A percentile compares a stretch with the other conserved stretches of the same genome.
phyloP scores from a whole-genome alignment of 2,888 invertebrate genomes.

The Arrhopalites spinosus region DNA sequence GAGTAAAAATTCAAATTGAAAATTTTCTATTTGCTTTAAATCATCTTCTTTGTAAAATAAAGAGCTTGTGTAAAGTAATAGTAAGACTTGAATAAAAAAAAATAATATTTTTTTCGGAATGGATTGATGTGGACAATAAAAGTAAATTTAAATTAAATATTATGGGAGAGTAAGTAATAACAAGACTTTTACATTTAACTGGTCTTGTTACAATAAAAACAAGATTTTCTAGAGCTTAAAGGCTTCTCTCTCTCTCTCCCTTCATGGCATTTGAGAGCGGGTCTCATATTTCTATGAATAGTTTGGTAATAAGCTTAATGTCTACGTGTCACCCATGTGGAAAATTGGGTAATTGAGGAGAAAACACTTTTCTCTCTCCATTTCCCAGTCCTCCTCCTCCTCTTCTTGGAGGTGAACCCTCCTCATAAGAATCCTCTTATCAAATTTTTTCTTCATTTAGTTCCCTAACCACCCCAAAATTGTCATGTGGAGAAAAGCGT shows the following conservation, averaged over 20 bases:
- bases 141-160: no score
- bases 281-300: neutral
- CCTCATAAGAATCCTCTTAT: slow-evolving; percentile 5
- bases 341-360: slow-evolving; percentile 39
- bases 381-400: neutral
- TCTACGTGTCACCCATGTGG: slow-evolving; percentile 10
- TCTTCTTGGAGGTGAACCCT: neutral
- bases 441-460: neutral
- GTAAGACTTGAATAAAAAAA: no score
- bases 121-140: no score
- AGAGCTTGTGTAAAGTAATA: no score
- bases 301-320: neutral
- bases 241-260: neutral
- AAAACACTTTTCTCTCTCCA: slow-evolving; percentile 21
- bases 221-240: neutral
- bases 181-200: no score
- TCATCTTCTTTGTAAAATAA: no score
- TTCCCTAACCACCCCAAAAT: neutral
- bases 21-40: no score
- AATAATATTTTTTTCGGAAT: no score
- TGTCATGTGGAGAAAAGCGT: neutral
- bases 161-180: no score
- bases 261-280: neutral
- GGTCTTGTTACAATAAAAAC: no score
- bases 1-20: no score